Conservation (phyloP, 2,797 vertebrate genomes). For the Sparus aurata region DNA sequence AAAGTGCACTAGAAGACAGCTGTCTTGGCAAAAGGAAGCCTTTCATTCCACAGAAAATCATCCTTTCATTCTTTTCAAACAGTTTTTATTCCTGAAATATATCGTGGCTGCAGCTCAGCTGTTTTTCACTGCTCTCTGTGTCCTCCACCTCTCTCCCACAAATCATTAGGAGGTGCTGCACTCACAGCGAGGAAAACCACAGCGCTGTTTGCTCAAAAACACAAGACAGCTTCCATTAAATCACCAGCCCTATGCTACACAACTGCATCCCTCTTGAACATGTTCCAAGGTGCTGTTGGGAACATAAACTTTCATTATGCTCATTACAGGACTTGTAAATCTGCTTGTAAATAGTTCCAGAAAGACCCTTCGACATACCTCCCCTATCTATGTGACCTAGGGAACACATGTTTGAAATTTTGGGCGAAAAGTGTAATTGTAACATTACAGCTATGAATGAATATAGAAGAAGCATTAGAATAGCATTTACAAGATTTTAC, state of each 20-base stretch:
- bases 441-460: background rate
- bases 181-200: slow-evolving; percentile 25
- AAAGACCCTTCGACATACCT: slow-evolving; percentile 32
- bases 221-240: slow-evolving; percentile 28
- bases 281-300: slow-evolving; percentile 52
- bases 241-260: background rate
- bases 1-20: slow-evolving; percentile 15
- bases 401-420: slow-evolving; percentile 19
- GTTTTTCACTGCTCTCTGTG: slow-evolving; percentile 11
- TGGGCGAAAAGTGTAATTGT: background rate
- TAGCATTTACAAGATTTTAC: background rate
- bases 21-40: slow-evolving; percentile 24
- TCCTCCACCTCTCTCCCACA: slow-evolving; percentile 36
- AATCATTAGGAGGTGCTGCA: slow-evolving; percentile 30
- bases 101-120: slow-evolving; percentile 25
- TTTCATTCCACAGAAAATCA: slow-evolving; percentile 13
- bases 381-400: slow-evolving; percentile 29
- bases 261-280: slow-evolving; percentile 33
- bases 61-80: slow-evolving; percentile 27
- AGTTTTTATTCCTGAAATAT: slow-evolving; percentile 28
- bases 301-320: slow-evolving; percentile 70
- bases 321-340: slow-evolving; percentile 70
- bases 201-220: slow-evolving; percentile 36
- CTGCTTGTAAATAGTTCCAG: slow-evolving; percentile 66
- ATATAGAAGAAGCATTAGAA: background rate